These are phyloP conservation scores for Nephrotoma appendiculata DNA, from an alignment of 2,888 invertebrate genomes.

Conservation along the genomic window DNA sequence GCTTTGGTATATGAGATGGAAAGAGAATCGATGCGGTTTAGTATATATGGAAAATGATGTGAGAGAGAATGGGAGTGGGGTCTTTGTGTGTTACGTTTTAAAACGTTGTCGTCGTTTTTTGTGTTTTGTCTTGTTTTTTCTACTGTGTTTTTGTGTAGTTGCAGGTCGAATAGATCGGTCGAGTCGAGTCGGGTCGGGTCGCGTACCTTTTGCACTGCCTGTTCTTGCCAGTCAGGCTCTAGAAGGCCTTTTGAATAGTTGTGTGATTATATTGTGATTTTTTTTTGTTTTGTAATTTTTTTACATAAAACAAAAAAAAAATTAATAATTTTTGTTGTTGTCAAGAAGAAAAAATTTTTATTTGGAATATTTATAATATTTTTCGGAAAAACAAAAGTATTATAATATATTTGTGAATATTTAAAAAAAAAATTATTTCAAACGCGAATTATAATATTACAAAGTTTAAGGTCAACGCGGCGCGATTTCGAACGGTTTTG, in stretches of 20 bases:
- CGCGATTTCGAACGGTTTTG: background rate
- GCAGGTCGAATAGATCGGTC: slow-evolving; percentile 30
- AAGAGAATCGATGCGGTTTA: too few relatives aligned
- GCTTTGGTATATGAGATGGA: background rate
- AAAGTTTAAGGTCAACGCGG: background rate
- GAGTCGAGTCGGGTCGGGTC: slow-evolving; percentile 36
- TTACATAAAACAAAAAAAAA: background rate
- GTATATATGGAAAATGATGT: background rate
- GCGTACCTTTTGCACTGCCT: slow-evolving; percentile 37
- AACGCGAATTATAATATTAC: background rate
- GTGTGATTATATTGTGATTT: background rate
- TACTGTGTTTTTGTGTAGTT: slow-evolving; percentile 21
- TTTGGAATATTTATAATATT: background rate
- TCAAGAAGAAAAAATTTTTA: background rate
- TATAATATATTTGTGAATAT: background rate
- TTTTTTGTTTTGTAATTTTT: background rate
- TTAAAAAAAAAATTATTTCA: background rate
- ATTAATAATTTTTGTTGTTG: background rate
- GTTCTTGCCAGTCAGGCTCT: slow-evolving; percentile 36
- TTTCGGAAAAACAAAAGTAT: background rate
- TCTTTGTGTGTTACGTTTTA: background rate
- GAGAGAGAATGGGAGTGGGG: slow-evolving; percentile 3
- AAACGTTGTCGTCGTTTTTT: background rate
- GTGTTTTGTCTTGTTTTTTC: background rate
- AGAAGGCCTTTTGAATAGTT: slow-evolving; percentile 32